Conservation (phyloP, 2,113 vertebrate genomes). For the Paradisaea rubra region DNA sequence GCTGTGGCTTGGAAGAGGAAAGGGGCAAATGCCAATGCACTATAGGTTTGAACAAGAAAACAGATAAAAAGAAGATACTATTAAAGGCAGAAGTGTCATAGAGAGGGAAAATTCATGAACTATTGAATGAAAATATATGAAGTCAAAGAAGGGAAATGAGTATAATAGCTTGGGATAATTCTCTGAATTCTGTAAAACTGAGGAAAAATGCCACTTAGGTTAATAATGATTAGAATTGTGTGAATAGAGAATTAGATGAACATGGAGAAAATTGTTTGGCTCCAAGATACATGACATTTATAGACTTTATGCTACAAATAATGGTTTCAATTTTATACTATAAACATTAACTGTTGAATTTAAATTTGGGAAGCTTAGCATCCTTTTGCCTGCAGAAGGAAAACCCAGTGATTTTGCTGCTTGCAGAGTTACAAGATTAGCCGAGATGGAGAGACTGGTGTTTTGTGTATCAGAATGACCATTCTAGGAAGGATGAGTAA, state of each 20-base stretch:
- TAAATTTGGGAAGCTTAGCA: neutral
- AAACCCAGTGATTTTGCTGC: neutral
- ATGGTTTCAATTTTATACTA: neutral
- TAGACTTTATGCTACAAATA: neutral
- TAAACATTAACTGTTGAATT: neutral
- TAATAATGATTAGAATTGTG: neutral
- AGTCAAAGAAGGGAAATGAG: neutral
- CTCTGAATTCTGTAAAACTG: neutral
- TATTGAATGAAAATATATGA: neutral
- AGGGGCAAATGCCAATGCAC: neutral
- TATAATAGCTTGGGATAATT: neutral
- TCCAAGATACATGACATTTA: neutral
- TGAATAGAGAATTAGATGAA: neutral
- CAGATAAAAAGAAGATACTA: neutral
- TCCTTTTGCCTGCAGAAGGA: neutral
- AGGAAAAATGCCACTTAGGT: neutral
- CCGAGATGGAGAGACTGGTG: neutral
- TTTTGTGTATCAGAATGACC: neutral
- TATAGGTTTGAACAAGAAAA: neutral
- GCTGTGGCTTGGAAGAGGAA: neutral
- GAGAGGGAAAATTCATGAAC: neutral
- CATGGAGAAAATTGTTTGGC: neutral
- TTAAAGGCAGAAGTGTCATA: neutral
- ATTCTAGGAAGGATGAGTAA: neutral
- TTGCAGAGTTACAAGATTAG: neutral